Evolutionary conservation across 2,797 vertebrate species (phyloP).

Genomic region (Nyctalus aviator): DNA sequence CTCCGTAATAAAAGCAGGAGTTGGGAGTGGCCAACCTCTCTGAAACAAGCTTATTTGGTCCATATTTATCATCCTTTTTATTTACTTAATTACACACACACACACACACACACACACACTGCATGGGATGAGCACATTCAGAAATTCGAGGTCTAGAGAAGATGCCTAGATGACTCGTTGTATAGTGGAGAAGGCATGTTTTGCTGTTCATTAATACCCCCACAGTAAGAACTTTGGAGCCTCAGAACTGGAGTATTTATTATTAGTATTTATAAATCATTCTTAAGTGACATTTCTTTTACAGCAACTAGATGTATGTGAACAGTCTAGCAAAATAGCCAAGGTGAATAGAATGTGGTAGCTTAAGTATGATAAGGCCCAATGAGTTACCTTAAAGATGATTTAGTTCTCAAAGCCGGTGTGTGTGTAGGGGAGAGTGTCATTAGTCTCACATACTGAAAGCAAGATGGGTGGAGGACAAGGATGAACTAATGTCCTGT

Average conservation of each 20-base stretch:
- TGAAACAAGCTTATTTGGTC: not conserved
- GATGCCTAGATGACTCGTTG: not conserved
- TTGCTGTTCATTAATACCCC: not conserved
- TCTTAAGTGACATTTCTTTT: constrained; percentile 48
- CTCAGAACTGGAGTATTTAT: constrained; percentile 28
- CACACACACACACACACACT: not conserved
- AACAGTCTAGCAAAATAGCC: not conserved
- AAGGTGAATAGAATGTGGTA: not conserved
- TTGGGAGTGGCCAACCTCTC: not conserved
- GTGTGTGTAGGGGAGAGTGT: not conserved
- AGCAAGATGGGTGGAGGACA: not conserved
- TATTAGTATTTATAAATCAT: constrained; percentile 40
- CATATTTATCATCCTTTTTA: not conserved
- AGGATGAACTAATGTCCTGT: not conserved
- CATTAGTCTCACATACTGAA: not conserved
- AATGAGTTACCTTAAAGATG: not conserved
- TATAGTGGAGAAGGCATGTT: not conserved
- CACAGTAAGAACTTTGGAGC: not conserved
- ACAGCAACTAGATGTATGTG: not conserved
- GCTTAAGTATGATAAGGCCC: not conserved
- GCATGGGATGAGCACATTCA: not conserved
- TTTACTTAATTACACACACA: not conserved
- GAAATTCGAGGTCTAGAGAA: not conserved
- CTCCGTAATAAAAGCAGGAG: constrained; percentile 23
- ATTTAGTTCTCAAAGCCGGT: not conserved